These are phyloP conservation scores for Austrolebias charrua DNA, from an alignment of 2,797 vertebrate genomes.

Conservation along the genomic window DNA sequence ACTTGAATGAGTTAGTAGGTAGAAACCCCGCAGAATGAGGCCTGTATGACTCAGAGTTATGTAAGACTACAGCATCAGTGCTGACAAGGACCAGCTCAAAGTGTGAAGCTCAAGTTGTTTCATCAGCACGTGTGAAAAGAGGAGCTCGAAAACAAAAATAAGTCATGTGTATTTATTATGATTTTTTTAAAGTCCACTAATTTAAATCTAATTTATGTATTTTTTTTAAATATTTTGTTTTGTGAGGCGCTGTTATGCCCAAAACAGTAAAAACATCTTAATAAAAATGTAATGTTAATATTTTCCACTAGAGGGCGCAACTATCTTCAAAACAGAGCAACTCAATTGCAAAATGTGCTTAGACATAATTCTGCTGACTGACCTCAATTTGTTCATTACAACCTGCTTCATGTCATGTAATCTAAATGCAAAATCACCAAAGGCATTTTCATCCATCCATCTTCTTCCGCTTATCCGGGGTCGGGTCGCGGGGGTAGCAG, in stretches of 20 bases:
- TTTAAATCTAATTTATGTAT: neutral
- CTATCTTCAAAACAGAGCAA: constrained; percentile 18
- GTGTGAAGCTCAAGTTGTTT: constrained; percentile 3
- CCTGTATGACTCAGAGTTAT: constrained; percentile 67
- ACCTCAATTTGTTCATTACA: constrained; percentile 2
- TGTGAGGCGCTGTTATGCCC: neutral
- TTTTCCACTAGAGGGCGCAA: constrained; percentile 54
- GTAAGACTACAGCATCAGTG: constrained; percentile 55
- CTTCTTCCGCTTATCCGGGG: no score
- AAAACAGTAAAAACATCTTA: constrained; percentile 5
- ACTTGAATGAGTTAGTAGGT: constrained; percentile 26
- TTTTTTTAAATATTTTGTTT: neutral
- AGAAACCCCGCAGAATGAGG: constrained; percentile 37
- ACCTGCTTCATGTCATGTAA: neutral
- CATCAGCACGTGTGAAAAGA: neutral
- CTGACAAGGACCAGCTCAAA: constrained; percentile 23
- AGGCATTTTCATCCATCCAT: no score
- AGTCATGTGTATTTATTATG: neutral
- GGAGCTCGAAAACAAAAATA: neutral
- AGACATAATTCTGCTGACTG: neutral
- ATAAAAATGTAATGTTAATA: constrained; percentile 24
- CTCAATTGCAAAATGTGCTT: neutral
- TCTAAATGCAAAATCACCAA: neutral
- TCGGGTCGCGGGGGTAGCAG: no score
- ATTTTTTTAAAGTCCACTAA: neutral